phyloP scores from a whole-genome alignment of 2,888 invertebrate species.

The Acleris sparsana region DNA sequence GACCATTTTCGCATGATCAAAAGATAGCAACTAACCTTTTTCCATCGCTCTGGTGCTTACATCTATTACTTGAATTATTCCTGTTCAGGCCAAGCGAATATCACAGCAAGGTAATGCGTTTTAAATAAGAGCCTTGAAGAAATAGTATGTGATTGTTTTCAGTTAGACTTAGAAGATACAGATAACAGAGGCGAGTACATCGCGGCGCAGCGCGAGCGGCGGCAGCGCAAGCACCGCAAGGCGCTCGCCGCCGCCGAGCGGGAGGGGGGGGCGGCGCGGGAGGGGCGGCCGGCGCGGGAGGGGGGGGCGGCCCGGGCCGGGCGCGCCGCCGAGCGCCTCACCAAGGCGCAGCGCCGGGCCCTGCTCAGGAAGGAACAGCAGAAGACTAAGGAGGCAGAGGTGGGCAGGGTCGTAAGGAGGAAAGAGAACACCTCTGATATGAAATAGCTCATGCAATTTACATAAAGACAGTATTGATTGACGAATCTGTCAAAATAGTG shows the following conservation, averaged over 20 bases:
- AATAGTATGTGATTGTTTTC: slow-evolving; percentile 4
- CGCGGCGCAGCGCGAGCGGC: slow-evolving; percentile 58
- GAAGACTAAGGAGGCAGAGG: slow-evolving; percentile 67
- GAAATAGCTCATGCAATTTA: too few relatives aligned
- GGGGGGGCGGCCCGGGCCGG: slow-evolving; percentile 24
- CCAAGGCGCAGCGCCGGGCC: slow-evolving; percentile 80
- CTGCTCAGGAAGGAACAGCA: slow-evolving; percentile 77
- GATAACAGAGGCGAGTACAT: slow-evolving; percentile 63
- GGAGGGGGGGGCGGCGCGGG: slow-evolving; percentile 36
- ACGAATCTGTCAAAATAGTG: too few relatives aligned
- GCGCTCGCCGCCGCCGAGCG: slow-evolving; percentile 19
- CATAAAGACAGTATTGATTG: too few relatives aligned
- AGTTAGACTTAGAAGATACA: slow-evolving; percentile 63
- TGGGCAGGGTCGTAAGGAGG: slow-evolving; percentile 32
- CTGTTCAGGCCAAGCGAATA: too few relatives aligned
- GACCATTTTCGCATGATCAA: too few relatives aligned
- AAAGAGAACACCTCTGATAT: too few relatives aligned
- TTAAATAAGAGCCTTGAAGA: too few relatives aligned
- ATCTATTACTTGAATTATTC: too few relatives aligned
- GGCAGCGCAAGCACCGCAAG: slow-evolving; percentile 50
- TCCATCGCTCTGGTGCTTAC: too few relatives aligned
- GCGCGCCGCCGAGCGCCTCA: slow-evolving; percentile 49
- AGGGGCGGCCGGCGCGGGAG: slow-evolving; percentile 36
- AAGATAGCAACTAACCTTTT: too few relatives aligned
- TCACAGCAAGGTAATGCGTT: too few relatives aligned